These are phyloP conservation scores for Leontopithecus rosalia DNA, from an alignment of 2,797 vertebrate genomes.

Conservation along the genomic window DNA sequence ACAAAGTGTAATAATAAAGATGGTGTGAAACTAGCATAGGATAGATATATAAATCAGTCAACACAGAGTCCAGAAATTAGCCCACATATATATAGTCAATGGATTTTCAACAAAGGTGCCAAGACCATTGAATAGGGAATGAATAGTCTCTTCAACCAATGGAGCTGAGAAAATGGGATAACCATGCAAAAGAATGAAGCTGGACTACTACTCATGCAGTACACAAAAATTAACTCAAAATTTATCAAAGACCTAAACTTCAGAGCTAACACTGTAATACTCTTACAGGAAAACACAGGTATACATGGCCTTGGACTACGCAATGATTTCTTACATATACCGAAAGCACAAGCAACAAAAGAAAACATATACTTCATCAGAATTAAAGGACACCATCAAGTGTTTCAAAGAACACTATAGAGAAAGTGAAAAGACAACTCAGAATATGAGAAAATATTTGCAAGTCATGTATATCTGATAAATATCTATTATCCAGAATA, in stretches of 20 bases:
- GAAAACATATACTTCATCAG: neutral
- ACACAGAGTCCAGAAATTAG: neutral
- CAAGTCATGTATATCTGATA: neutral
- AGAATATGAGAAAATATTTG: slow-evolving; percentile 25
- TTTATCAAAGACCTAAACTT: neutral
- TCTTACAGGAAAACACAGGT: neutral
- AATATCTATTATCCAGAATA: neutral
- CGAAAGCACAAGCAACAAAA: neutral
- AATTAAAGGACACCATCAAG: neutral
- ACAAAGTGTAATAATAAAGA: neutral
- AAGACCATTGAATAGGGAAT: neutral
- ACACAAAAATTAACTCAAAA: neutral
- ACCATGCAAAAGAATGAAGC: neutral
- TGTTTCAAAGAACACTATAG: neutral
- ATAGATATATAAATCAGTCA: neutral
- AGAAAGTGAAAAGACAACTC: neutral
- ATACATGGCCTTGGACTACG: neutral
- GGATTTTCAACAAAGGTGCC: neutral
- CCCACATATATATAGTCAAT: neutral
- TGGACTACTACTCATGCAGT: neutral
- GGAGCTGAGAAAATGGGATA: neutral
- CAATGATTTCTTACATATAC: neutral
- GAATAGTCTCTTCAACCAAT: neutral
- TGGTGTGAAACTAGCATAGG: neutral
- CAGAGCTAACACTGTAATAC: neutral